Base-by-base conservation (phyloP, 2,113 vertebrate genomes). In the Oncorhynchus clarkii region DNA sequence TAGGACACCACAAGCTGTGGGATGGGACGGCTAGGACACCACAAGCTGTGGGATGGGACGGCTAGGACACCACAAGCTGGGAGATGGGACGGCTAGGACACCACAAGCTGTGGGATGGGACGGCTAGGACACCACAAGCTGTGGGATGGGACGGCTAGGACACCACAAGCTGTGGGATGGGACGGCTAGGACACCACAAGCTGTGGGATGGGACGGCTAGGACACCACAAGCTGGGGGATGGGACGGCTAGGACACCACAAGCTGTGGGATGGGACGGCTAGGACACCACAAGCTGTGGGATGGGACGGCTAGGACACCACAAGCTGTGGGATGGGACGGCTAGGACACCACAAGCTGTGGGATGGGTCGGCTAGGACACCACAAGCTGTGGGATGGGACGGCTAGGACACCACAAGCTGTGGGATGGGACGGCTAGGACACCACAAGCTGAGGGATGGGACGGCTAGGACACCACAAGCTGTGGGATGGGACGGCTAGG, bases 271-370 rank as follows among this genome's bases (percentile, higher is more conserved):
- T 5, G 72, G 70, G 72, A 39, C 31, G 4, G 72, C 67, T 73
- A 7, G 72, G 26, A 51, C 51, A 74, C 64, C 70, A 51, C 51
- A n/a, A 65, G 74, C 75, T 70, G 70, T 3, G 27, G 73, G 79
- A 85, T 5, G 70, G 70, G 72, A 73, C 11, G 71, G 39, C 73
- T 79, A 27, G 26, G 26, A 27, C 26, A 27, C 26, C 26, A 27
- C 78, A 75, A 60, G 71, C 79, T 76, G 81, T 57, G 84, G 73
- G 79, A 85, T 5, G 72, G 70, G 72, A 39, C 31, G 3, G 72
- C 67, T 73, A 9, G 74, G 26, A 51, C 51, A 74, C 64, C 70
- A 51, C 51, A 20, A 65, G 74, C 75, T 70, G 74, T 27, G 26
- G 73, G 79, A 85, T 5, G 72, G 70, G 72, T 31, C 31, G 3